Evolutionary conservation across 2,888 invertebrate genomes (phyloP).

Genomic region (Synergus gifuensis): DNA sequence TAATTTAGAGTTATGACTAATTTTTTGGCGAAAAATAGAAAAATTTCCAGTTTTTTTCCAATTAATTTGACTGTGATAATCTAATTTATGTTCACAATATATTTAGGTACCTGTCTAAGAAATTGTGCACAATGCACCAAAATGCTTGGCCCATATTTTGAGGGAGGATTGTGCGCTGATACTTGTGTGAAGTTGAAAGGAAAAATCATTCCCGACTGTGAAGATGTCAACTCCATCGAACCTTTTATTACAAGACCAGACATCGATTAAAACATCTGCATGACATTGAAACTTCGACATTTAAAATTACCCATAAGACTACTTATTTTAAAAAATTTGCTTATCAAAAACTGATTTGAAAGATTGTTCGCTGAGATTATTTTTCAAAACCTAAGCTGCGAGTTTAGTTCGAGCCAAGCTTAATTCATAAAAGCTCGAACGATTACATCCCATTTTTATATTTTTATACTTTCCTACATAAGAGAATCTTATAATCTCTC

Average conservation of each 20-base stretch:
- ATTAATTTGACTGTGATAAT: neutral
- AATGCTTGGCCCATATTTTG: conserved; percentile 92
- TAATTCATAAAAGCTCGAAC: too few species aligned
- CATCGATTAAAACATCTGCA: conserved; percentile 56
- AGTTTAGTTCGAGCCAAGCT: too few species aligned
- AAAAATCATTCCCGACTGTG: conserved; percentile 91
- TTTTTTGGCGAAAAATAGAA: neutral
- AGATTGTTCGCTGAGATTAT: neutral
- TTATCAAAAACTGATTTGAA: neutral
- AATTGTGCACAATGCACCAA: conserved; percentile 95
- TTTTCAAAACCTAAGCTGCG: too few species aligned
- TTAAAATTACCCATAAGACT: neutral
- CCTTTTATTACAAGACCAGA: conserved; percentile 84
- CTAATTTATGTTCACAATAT: neutral
- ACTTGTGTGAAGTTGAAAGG: conserved; percentile 91
- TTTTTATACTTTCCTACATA: neutral
- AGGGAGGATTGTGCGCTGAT: conserved; percentile 91
- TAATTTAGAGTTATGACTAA: neutral
- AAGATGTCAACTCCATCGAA: conserved; percentile 88
- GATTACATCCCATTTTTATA: neutral
- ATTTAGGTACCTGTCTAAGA: conserved; percentile 86
- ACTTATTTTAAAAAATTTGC: neutral
- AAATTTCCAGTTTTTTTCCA: neutral
- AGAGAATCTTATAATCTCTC: neutral
- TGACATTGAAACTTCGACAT: neutral